Evolutionary conservation across 2,888 invertebrate species (phyloP), one percentile per base, ranked within the genome.

Genomic region (Pomacea canaliculata): DNA sequence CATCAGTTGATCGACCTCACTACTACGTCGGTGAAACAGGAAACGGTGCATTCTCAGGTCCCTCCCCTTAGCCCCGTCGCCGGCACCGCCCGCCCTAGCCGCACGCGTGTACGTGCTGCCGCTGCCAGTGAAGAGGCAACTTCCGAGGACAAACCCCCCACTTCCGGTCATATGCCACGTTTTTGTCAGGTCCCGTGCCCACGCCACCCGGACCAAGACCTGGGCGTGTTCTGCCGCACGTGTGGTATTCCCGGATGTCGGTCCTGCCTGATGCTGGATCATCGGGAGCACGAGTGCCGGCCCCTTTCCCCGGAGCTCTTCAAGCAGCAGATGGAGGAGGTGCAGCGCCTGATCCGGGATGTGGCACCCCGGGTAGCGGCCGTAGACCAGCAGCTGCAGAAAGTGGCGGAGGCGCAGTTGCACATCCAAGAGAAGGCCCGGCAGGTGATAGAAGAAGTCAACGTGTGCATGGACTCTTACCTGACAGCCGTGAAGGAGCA

Each of bases 391-490:
- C 80, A 76, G 37, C 69, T 80, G 16, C 67, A 69, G 60, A 48
- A 51, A 16, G 65, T 80, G 60, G 60, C 56, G 7, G 60, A 75
- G 19, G 12, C 63, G 7, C 74, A 78, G 68, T 60, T 70, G 56
- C 56, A 70, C 56, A 66, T 76, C 62, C 66, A 27, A 37, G 74
- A 71, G n/a, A 72, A 73, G 71, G 74, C 80, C 16, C 48, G 70
- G 23, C 70, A 78, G 48, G 75, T 78, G 8, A 65, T 62, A 13
- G 48, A 46, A 18, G 77, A 78, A 63, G 66, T 78, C 4, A 78
- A 80, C 70, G 56, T 19, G 5, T 76, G 76, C 65, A 80, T 80
- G 77, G 79, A 80, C 65, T 66, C 56, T 18, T 80, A 76, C 74
- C 51, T 79, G 59, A 65, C 76, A 60, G 77, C 79, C 19, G 73